Evolutionary conservation across 2,888 invertebrate genomes (phyloP).

Genomic region (Helleia helle): DNA sequence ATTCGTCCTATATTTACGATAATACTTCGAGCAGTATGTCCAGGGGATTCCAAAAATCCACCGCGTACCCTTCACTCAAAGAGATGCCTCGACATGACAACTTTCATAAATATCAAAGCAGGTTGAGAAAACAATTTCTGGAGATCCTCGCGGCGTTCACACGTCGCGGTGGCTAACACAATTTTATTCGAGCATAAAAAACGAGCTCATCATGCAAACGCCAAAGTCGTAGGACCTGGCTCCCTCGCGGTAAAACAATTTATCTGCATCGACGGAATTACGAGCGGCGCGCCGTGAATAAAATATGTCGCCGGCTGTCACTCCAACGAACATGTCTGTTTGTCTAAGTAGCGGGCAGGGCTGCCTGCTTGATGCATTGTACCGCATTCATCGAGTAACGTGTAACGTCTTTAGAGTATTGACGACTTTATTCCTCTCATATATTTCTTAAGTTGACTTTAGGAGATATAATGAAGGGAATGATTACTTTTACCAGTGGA

Average conservation of each 20-base stretch:
- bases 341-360: conserved; percentile 34
- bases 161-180: conserved; percentile 66
- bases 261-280: conserved; percentile 73
- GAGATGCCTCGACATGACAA: conserved; percentile 47
- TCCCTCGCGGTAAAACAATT: conserved; percentile 69
- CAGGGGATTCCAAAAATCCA: conserved; percentile 37
- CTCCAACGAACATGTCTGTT: conserved; percentile 48
- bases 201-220: conserved; percentile 73
- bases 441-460: too few species aligned
- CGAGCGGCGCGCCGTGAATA: conserved; percentile 67
- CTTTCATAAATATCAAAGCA: conserved; percentile 71
- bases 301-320: conserved; percentile 72
- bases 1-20: conserved; percentile 18
- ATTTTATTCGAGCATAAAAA: conserved; percentile 73
- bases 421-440: background rate
- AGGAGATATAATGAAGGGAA: too few species aligned
- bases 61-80: conserved; percentile 53
- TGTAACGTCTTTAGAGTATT: conserved; percentile 2
- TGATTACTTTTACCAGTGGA: too few species aligned
- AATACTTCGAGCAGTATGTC: conserved; percentile 29
- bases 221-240: conserved; percentile 66
- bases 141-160: conserved; percentile 50
- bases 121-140: conserved; percentile 62
- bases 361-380: conserved; percentile 21
- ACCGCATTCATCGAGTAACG: too few species aligned